Base-by-base conservation (phyloP, 2,113 vertebrate genomes). In the Zosterops japonicus region DNA sequence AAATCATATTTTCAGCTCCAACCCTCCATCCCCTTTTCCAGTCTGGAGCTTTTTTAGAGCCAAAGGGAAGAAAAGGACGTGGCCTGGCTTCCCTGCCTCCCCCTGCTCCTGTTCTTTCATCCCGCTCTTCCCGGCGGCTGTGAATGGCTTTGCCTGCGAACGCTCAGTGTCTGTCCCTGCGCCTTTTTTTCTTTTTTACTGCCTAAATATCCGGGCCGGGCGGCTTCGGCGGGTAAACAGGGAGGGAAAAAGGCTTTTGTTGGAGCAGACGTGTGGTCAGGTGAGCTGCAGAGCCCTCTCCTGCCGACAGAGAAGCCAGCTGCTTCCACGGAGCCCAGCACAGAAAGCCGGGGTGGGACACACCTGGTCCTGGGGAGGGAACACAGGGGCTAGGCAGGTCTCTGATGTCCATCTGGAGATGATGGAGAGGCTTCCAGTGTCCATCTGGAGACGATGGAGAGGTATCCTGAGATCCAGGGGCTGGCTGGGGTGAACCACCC, bases 1-100 rank as follows among this genome's bases (percentile, higher is more conserved):
- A 96, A 97, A 96, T 90, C 27, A 31, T 78, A 80, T 96, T 97
- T 97, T 96, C 96, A 87, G 94, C 96, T 97, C 88, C 56, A 83
- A 83, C 80, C 53, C 35, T 72, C 96, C 84, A 67, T 83, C 71
- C 75, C 29, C 47, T 52, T 90, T 82, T 69, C 86, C 49, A 3
- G 80, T 82, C 78, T 53, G 50, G 89, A 94, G 89, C 76, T 93
- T 71, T 89, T 90, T 79, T 71, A 88, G 69, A 92, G 83, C 85
- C 71, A 35, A 88, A 93, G 75, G 70, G 77, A 92, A 95, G 86
- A n/a, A 86, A 94, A 94, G 50, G 70, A 46, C 21, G 0, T 12
- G 50, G 70, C 72, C 61, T 93, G 72, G 70, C 61, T 81, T 36
- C 21, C 16, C 67, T 72, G 39, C 44, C 35, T 70, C 68, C n/a